These are phyloP conservation scores for Scolopax rusticola DNA, from an alignment of 2,797 vertebrate genomes.

Conservation along the genomic window DNA sequence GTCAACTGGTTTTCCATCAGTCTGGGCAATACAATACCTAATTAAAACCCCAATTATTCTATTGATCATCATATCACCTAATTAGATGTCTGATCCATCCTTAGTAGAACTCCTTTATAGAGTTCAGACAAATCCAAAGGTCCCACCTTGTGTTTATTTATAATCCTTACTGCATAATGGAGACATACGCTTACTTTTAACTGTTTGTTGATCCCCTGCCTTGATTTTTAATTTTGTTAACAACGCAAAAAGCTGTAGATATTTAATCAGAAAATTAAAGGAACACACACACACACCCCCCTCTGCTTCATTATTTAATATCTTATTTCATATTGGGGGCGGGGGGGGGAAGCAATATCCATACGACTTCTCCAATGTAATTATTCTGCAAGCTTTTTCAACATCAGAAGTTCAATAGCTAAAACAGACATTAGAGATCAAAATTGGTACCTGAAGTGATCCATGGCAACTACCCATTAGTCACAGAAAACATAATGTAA, in stretches of 20 bases:
- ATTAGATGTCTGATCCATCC: neutral
- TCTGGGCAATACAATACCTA: neutral
- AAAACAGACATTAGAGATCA: neutral
- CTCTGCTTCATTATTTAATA: neutral
- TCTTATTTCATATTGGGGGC: neutral
- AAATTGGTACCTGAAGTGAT: neutral
- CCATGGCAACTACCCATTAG: neutral
- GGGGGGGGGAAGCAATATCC: neutral
- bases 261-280: neutral
- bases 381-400: neutral
- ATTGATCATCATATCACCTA: neutral
- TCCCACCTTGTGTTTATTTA: neutral
- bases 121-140: neutral
- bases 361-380: fast-evolving
- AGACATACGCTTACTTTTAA: neutral
- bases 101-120: neutral
- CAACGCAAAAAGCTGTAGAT: neutral
- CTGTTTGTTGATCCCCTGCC: neutral
- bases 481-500: neutral
- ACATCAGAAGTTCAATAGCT: neutral
- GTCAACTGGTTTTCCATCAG: fast-evolving
- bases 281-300: neutral
- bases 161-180: neutral
- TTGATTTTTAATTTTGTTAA: neutral
- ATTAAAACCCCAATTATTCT: neutral